Base-by-base conservation (phyloP, 2,888 invertebrate species). In the Yponomeuta sedellus region DNA sequence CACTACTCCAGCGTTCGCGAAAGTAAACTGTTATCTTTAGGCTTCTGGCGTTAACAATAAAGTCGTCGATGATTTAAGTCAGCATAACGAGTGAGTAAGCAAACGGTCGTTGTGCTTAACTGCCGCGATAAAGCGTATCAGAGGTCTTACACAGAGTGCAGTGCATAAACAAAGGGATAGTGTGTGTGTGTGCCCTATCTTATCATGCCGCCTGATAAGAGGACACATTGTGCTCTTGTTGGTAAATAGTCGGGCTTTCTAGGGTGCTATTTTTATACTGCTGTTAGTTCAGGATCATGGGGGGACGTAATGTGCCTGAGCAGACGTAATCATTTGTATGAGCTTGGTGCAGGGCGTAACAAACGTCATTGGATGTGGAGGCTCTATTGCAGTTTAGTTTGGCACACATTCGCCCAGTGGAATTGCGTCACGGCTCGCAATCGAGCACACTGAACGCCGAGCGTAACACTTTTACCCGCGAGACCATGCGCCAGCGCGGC, bases 391-490 rank as follows among this genome's bases (percentile, higher is more conserved):
- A 88, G 81, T 88, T 88, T 87, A 19, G 61, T 22, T 44, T 88
- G 88, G 88, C 90, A 89, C 82, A 91, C 86, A 89, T 90, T 88
- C 81, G 84, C 81, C 67, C 70, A 66, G 70, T 68, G 68, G 76
- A 12, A 52, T 88, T 88, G 88, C 88, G 82, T 88, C 82, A 86
- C 75, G 68, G 75, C 76, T 75, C 76, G 74, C 82, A 81, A 86
- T 82, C 81, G 85, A 79, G 88, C 81, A 81, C 88, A 81, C 76
- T 80, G 83, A 61, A 61, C 64, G 64, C 64, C 20, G 16, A 52
- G 44, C 82, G 88, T 89, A 88, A 89, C 86, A 90, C 88, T 89
- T 88, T 86, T 87, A 86, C 87, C 59, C 19, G 64, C 44, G 56
- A 65, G 76, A 52, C 74, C 59, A 40, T 22, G 66, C 44, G 65